Base-by-base conservation (phyloP, 2,113 vertebrate genomes). In the Sphyrna mokarran region DNA sequence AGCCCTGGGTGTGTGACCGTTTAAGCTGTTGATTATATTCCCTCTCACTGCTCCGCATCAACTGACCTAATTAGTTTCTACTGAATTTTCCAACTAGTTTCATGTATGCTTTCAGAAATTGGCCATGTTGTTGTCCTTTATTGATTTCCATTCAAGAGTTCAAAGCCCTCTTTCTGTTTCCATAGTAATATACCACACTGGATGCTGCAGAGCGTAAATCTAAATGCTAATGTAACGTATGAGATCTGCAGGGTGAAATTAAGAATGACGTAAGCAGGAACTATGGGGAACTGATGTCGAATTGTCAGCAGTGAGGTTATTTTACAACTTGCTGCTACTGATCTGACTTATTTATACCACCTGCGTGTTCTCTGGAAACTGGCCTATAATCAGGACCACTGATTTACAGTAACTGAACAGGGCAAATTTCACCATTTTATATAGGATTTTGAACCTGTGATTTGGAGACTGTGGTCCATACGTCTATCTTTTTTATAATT, bases 91-190 rank as follows among this genome's bases (percentile, higher is more conserved):
- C 0, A 93, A 63, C 33, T 7, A 37, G 86, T 66, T 7, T 22
- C 29, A 18, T 18, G 5, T 7, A 63, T 10, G n/a, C 89, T n/a
- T 93, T 66, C 89, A 93, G 61, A 66, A 93, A 93, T 66, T 6
- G 66, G 6, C 89, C 33, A 18, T 63, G 37, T 20, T 91, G 89
- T 66, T 91, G 89, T 33, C 33, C 33, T 91, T n/a, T 91, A 93
- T 93, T 37, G 89, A 93, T 93, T 66, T 93, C 89, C 89, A 93
- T 58, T 90, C 20, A 93, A 66, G 58, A 37, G 89, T 66, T 66
- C 89, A 93, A 93, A 93, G 61, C 33, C 8, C 58, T 66, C 29
- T 93, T 93, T n/a, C 89, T 66, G 89, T 93, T 93, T 93, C 89
- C 89, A 93, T 66, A 90, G 87, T n/a, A 90, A 90, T 90, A n/a